These are phyloP conservation scores for Motacilla alba DNA, from an alignment of 2,113 vertebrate species.

Conservation along the genomic window DNA sequence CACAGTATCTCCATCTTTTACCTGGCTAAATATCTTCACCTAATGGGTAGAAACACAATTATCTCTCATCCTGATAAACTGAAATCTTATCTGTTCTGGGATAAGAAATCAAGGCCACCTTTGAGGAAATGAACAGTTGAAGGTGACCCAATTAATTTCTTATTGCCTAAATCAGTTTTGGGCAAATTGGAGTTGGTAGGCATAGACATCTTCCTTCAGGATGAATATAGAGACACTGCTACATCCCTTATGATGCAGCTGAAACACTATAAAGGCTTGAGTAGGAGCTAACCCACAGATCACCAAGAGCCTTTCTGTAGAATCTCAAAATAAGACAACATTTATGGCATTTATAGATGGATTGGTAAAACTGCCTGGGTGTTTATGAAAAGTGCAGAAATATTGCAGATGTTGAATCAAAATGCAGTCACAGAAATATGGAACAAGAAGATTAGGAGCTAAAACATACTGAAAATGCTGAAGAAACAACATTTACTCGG, in stretches of 20 bases:
- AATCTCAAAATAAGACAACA: not conserved
- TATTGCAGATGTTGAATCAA: not conserved
- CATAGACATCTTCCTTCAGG: not conserved
- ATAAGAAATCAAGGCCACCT: not conserved
- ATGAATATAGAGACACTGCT: not conserved
- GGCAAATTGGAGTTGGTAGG: not conserved
- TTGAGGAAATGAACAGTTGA: not conserved
- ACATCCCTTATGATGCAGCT: not conserved
- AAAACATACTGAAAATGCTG: not conserved
- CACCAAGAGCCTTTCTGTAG: not conserved
- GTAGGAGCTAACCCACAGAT: fast-evolving
- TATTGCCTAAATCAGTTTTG: not conserved
- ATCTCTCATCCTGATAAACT: not conserved
- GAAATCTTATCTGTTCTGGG: not conserved
- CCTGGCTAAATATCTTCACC: not conserved
- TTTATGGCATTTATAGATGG: not conserved
- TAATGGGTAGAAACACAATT: not conserved
- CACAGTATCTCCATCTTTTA: not conserved
- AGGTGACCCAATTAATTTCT: not conserved
- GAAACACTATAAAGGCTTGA: not conserved
- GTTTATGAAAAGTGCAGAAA: not conserved
- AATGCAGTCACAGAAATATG: not conserved
- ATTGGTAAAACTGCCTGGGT: not conserved
- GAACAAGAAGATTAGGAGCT: not conserved
- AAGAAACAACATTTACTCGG: not conserved